Evolutionary conservation across 2,113 vertebrate genomes (phyloP), one percentile per base, ranked within the genome.

Genomic region (Sciurus niger): DNA sequence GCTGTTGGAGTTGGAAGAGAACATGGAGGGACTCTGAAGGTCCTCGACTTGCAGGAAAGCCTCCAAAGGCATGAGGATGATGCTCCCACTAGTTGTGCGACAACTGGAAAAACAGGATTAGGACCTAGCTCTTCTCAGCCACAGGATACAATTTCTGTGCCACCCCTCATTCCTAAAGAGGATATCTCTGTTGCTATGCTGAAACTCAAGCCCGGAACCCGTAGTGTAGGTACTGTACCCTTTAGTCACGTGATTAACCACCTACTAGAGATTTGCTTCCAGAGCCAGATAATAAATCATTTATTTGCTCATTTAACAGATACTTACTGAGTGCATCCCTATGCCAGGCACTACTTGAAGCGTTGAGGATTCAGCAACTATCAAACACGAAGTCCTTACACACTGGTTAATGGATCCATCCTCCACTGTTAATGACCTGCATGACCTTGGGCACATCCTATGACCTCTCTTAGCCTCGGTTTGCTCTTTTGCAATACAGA

Each of bases 161-260:
- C 77, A 92, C 25, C 40, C 30, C 34, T 77, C 72, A 37, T 51
- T 86, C 92, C 88, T 95, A 90, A 95, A 91, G 94, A 84, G 17
- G 84, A 68, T 25, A 89, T 46, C 28, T 51, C n/a, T 34, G 9
- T n/a, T n/a, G 14, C 67, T 32, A 63, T 18, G 40, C 53, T 68
- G 88, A n/a, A 96, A 48, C 80, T 53, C 43, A 82, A 74, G 13
- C 40, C 67, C 53, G 65, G 43, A 94, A 70, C 89, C 32, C 43
- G 22, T 9, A 48, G 77, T 28, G 7, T 4, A 20, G 10, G 46
- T 11, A 20, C 28, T 25, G 72, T 58, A 55, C 28, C 30, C 20
- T 37, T 76, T 60, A 76, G 13, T 70, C 70, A 24, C 18, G 60
- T 85, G 78, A 77, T 60, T 77, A 34, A 25, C 10, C 74, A 90